Evolutionary conservation across 2,113 vertebrate genomes (phyloP).

Genomic region (Apaloderma vittatum): DNA sequence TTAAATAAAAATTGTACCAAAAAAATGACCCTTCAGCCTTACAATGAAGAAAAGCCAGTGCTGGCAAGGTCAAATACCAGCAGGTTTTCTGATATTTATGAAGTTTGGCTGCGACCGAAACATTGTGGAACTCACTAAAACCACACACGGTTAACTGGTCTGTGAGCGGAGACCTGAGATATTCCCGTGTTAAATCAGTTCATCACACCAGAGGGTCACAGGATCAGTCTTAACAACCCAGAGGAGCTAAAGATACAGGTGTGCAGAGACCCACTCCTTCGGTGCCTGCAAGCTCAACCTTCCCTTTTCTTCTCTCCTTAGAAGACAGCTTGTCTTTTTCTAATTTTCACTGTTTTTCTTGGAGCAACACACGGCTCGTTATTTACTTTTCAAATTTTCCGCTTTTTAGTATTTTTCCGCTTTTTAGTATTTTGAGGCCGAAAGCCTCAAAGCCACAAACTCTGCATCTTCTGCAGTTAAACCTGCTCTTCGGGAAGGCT

Average conservation of each 20-base stretch:
- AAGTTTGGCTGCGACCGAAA: too few species aligned
- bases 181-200: background rate
- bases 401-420: background rate
- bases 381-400: background rate
- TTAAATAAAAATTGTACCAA: background rate
- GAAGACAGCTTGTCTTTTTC: background rate
- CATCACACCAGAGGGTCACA: background rate
- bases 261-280: background rate
- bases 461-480: background rate
- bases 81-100: too few species aligned
- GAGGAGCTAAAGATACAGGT: fast-evolving
- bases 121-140: background rate
- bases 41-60: background rate
- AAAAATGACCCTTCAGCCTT: background rate
- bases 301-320: background rate
- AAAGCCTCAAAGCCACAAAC: background rate
- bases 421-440: background rate
- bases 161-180: background rate
- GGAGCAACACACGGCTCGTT: background rate
- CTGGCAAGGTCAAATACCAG: background rate
- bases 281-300: background rate
- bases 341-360: background rate
- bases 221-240: background rate
- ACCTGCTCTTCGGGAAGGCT: fast-evolving
- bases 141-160: fast-evolving